Conservation (phyloP, 2,888 invertebrate species). For the Sabellastarte sp. region DNA sequence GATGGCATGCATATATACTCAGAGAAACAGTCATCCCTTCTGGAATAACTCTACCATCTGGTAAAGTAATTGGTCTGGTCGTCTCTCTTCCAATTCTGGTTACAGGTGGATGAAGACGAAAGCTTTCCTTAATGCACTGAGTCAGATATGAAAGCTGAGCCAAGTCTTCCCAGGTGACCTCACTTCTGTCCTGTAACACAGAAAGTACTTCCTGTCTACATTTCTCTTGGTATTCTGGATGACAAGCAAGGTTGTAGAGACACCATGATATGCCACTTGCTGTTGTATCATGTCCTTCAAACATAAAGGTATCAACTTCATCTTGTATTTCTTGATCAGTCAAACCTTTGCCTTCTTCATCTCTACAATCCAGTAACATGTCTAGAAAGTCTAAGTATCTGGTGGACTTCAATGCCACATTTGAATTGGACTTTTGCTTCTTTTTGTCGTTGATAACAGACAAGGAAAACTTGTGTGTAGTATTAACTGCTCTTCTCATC, state of each 20-base stretch:
- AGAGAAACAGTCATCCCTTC: neutral
- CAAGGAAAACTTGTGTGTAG: too few relatives aligned
- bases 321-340: constrained; percentile 6
- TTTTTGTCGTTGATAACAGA: too few relatives aligned
- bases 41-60: neutral
- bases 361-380: constrained; percentile 7
- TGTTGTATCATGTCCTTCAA: constrained; percentile 14
- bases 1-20: constrained; percentile 1
- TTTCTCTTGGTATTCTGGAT: neutral
- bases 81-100: neutral
- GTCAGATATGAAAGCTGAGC: neutral
- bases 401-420: too few relatives aligned
- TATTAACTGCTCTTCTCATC: too few relatives aligned
- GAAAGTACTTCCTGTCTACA: neutral
- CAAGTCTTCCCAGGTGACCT: neutral
- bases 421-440: too few relatives aligned
- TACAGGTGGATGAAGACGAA: neutral
- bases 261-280: constrained; percentile 10
- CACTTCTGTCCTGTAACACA: neutral
- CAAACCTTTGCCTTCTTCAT: constrained; percentile 1
- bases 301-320: constrained; percentile 14
- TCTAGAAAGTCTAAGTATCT: constrained; percentile 10
- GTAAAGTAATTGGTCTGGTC: neutral
- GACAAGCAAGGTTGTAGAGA: neutral
- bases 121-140: neutral